These are phyloP conservation scores for Lucifuga dentata DNA, from an alignment of 2,113 vertebrate genomes.

Conservation along the genomic window DNA sequence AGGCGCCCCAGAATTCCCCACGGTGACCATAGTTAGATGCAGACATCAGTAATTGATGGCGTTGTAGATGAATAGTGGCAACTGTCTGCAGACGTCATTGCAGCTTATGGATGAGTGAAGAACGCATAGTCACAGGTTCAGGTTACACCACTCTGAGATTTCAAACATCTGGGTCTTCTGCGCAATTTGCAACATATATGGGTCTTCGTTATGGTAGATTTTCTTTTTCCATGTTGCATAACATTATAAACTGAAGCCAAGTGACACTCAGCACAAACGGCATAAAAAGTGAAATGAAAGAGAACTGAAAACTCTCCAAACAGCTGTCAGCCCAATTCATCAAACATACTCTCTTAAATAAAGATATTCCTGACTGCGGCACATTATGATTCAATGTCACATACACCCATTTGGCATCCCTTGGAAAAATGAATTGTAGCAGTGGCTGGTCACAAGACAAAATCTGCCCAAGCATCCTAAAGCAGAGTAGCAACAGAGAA, in stretches of 20 bases:
- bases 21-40: conserved; percentile 44
- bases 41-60: conserved; percentile 53
- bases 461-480: conserved; percentile 82
- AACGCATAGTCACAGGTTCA: conserved; percentile 11
- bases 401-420: conserved; percentile 63
- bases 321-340: conserved; percentile 13
- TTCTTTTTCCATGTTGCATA: conserved; percentile 28
- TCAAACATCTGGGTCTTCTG: conserved; percentile 12
- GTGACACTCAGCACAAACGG: neutral
- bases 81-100: conserved; percentile 45
- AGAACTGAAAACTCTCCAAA: neutral
- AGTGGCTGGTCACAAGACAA: conserved; percentile 72
- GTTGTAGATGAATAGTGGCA: conserved; percentile 61
- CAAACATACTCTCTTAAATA: conserved; percentile 57
- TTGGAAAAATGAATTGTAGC: conserved; percentile 67
- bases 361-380: conserved; percentile 71
- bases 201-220: too few relatives aligned
- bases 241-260: neutral
- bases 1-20: conserved; percentile 23
- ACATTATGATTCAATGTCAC: conserved; percentile 76
- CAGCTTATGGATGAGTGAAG: conserved; percentile 36
- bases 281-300: neutral
- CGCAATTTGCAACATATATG: conserved; percentile 8
- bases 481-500: conserved; percentile 83
- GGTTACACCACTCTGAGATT: conserved; percentile 39